Percentiles rank a stretch among this genome's conserved stretches.
phyloP scores from a whole-genome alignment of 2,797 vertebrate genomes.

The Halcyon chelicuti region DNA sequence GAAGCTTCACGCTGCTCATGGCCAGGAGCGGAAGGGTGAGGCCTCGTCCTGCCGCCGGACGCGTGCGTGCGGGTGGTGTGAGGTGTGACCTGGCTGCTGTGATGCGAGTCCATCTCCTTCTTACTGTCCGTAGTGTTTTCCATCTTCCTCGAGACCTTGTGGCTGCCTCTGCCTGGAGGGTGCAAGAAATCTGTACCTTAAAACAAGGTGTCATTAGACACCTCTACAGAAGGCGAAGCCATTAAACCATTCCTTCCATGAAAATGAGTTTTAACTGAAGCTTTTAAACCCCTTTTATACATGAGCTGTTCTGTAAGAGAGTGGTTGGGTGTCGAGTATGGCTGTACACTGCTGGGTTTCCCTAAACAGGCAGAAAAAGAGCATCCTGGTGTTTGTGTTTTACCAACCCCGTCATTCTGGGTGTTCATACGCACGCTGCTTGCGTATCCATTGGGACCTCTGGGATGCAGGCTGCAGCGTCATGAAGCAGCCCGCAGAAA shows the following conservation, averaged over 20 bases:
- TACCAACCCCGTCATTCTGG: background rate
- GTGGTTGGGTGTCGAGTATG: background rate
- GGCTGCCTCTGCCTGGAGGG: background rate
- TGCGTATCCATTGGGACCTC: background rate
- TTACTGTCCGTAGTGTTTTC: rapidly evolving
- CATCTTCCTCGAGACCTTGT: background rate
- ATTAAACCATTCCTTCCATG: background rate
- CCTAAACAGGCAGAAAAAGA: background rate
- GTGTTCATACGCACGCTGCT: background rate
- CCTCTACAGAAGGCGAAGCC: background rate
- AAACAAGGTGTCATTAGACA: background rate
- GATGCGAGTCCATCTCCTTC: background rate
- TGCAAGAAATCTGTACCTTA: background rate
- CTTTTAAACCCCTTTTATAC: background rate
- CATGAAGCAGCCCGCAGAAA: background rate
- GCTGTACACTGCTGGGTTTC: background rate
- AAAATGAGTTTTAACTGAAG: background rate
- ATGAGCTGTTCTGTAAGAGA: rapidly evolving
- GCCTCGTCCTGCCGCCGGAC: rapidly evolving
- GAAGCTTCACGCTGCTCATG: rapidly evolving
- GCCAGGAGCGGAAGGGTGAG: rapidly evolving
- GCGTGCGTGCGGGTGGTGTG: rapidly evolving
- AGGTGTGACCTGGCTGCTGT: background rate
- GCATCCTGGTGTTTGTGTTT: rapidly evolving
- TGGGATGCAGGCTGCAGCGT: rapidly evolving